Evolutionary conservation across 2,113 vertebrate species (phyloP).

Genomic region (Otocyon megalotis): DNA sequence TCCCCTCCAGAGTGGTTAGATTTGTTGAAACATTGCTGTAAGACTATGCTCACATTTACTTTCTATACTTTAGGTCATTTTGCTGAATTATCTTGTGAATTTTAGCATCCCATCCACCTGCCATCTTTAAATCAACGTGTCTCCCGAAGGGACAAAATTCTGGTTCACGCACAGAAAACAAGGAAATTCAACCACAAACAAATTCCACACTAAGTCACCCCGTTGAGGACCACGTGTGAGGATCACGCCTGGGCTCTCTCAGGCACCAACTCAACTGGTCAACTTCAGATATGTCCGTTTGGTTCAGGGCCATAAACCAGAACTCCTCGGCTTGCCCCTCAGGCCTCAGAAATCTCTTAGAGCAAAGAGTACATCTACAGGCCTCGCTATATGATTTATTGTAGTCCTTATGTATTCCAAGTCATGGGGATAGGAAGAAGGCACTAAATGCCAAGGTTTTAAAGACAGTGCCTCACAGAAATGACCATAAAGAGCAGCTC

Average conservation of each 20-base stretch:
- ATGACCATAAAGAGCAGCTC: conserved; percentile 79
- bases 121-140: conserved; percentile 39
- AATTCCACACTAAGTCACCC: not conserved
- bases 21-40: not conserved
- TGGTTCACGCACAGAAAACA: not conserved
- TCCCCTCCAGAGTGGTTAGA: not conserved
- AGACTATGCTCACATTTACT: not conserved
- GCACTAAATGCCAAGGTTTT: conserved; percentile 78
- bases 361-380: conserved; percentile 64
- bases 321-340: conserved; percentile 68
- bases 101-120: not conserved
- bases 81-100: not conserved
- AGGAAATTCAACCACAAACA: not conserved
- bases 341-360: conserved; percentile 75
- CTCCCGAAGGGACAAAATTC: not conserved
- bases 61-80: not conserved
- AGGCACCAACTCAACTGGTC: not conserved
- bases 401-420: conserved; percentile 80
- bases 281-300: not conserved
- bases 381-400: conserved; percentile 80
- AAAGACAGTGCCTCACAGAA: conserved; percentile 79
- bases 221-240: not conserved
- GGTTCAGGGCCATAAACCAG: conserved; percentile 59
- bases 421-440: conserved; percentile 78
- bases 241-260: not conserved